Evolutionary conservation across 2,888 invertebrate species (phyloP), one percentile per base, ranked within the genome.

Genomic region (Reticulitermes lucifugus): DNA sequence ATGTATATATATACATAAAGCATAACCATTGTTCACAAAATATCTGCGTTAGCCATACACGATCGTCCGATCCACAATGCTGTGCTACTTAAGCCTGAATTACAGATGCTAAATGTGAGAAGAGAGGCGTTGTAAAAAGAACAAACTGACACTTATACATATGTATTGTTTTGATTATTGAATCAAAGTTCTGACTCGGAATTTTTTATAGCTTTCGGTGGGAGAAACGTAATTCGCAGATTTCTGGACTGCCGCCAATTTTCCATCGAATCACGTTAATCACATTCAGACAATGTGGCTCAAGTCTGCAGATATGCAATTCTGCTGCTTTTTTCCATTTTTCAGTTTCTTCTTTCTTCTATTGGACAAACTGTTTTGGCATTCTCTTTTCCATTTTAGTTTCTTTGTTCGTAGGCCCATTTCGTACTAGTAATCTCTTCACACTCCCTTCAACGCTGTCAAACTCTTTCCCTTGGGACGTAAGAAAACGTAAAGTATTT

Each of bases 211-310:
- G 71, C n/a, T 71, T 71, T 35, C 71, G n/a, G 71, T 71, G 14
- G 29, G 7, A 9, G 71, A 71, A 71, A 71, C 25, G 18, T 71
- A 71, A 71, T 71, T 71, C 9, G 4, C 29, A 29, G 71, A 71
- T 71, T 71, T 71, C 25, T 71, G 71, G 71, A 71, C n/a, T 25
- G n/a, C 35, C 25, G 71, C 71, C 71, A 71, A 35, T 71, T 71
- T 71, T 71, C 25, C 2, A 29, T 71, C 71, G 14, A 1, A 7
- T 18, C 71, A 25, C 71, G 25, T 71, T 25, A 71, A 71, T 71
- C 71, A 71, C 71, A 71, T 71, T 35, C 71, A 35, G 71, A 71
- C 71, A 71, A 71, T 71, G 71, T 71, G 71, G 71, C 71, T 71
- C 71, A 10, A 35, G 9, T 1, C 25, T 71, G 25, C 25, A 71